Conservation (phyloP, 2,113 vertebrate genomes). For the Clupea harengus region DNA sequence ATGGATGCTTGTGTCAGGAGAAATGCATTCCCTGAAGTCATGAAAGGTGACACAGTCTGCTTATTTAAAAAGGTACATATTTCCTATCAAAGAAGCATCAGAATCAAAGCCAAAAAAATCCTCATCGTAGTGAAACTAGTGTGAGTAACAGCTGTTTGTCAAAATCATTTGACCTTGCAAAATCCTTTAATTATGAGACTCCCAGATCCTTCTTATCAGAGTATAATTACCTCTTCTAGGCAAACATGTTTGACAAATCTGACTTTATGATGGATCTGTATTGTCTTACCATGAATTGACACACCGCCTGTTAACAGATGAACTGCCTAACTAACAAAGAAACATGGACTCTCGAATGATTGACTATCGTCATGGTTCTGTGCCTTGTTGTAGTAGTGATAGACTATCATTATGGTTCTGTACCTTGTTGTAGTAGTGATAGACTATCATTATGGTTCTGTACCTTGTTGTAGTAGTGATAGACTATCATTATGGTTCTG, state of each 20-base stretch:
- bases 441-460: too few relatives aligned
- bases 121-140: background rate
- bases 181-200: too few relatives aligned
- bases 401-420: background rate
- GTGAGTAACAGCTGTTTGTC: background rate
- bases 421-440: background rate
- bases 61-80: background rate
- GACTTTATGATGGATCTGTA: background rate
- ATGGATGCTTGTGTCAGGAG: background rate
- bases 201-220: background rate
- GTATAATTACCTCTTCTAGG: background rate
- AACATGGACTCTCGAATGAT: background rate
- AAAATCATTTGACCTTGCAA: background rate
- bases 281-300: background rate
- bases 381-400: background rate
- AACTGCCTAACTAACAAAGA: background rate
- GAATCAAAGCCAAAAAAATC: background rate
- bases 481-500: too few relatives aligned
- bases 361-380: background rate
- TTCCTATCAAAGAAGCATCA: background rate
- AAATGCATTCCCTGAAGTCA: constrained; percentile 5
- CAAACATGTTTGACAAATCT: background rate
- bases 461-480: too few relatives aligned
- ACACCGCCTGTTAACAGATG: background rate
- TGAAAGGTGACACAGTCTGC: background rate